Evolutionary conservation across 2,797 vertebrate genomes (phyloP).

Genomic region (Anguilla anguilla): DNA sequence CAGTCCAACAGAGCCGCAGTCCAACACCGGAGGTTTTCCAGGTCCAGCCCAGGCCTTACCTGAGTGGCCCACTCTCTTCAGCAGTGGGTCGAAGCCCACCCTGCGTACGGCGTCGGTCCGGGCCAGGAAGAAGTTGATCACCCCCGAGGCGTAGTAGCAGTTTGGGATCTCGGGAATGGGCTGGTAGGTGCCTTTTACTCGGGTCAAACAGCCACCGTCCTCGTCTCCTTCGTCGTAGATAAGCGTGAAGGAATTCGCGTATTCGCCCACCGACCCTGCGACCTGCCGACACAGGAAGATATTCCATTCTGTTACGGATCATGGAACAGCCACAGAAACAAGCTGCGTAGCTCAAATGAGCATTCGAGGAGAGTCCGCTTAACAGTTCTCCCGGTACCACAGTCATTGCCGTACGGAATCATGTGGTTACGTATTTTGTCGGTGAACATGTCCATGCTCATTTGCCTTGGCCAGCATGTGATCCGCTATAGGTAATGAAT

Average conservation of each 20-base stretch:
- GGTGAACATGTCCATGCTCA: no score
- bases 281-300: conserved; percentile 52
- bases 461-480: no score
- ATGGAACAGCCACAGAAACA: not conserved
- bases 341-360: no score
- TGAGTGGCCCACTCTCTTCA: not conserved
- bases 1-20: no score
- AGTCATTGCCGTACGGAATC: no score
- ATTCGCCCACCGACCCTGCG: conserved; percentile 63
- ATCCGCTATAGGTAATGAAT: no score
- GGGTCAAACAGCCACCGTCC: conserved; percentile 63
- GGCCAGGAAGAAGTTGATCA: conserved; percentile 1
- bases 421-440: no score
- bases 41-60: not conserved
- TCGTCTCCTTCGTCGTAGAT: conserved; percentile 63
- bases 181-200: conserved; percentile 41
- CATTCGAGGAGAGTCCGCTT: no score
- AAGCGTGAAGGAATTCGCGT: conserved; percentile 64
- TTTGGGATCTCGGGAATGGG: conserved; percentile 63
- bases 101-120: no score
- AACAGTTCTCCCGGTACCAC: no score
- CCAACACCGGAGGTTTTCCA: not conserved
- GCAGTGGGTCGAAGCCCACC: not conserved
- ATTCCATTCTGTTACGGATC: not conserved
- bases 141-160: conserved; percentile 59